phyloP scores from a whole-genome alignment of 2,113 vertebrate species.

The Callocephalon fimbriatum region DNA sequence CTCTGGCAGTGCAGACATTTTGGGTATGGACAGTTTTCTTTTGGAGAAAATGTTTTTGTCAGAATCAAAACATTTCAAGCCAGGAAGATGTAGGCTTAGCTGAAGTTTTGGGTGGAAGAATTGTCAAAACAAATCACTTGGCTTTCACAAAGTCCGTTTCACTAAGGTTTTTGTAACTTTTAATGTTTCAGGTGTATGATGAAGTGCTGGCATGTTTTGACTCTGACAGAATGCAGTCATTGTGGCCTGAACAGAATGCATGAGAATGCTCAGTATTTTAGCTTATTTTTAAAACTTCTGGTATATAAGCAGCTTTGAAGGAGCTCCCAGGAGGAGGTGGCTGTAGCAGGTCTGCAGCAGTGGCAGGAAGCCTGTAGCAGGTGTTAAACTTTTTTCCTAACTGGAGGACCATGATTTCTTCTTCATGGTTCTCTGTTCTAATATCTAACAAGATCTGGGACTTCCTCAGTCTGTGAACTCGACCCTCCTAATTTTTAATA shows the following conservation, averaged over 20 bases:
- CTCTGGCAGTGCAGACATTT: accelerated
- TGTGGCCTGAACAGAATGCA: background rate
- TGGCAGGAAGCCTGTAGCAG: background rate
- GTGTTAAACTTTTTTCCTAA: background rate
- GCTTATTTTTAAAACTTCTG: background rate
- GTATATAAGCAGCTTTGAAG: background rate
- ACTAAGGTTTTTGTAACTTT: background rate
- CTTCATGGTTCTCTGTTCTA: background rate
- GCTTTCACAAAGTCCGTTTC: background rate
- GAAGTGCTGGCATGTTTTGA: background rate
- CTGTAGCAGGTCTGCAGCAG: background rate
- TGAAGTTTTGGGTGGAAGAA: background rate
- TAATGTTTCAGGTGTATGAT: background rate
- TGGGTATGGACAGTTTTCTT: background rate
- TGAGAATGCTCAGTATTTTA: background rate
- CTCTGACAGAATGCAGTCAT: background rate
- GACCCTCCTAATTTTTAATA: background rate
- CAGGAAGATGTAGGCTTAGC: background rate
- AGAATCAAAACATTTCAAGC: background rate
- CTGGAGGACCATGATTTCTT: background rate
- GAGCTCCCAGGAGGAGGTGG: background rate
- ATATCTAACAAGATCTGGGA: background rate
- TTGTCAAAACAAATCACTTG: background rate
- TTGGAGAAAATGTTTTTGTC: background rate
- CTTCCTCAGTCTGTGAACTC: background rate